Base-by-base conservation (phyloP, 2,113 vertebrate species). In the Mionectes macconnelli region DNA sequence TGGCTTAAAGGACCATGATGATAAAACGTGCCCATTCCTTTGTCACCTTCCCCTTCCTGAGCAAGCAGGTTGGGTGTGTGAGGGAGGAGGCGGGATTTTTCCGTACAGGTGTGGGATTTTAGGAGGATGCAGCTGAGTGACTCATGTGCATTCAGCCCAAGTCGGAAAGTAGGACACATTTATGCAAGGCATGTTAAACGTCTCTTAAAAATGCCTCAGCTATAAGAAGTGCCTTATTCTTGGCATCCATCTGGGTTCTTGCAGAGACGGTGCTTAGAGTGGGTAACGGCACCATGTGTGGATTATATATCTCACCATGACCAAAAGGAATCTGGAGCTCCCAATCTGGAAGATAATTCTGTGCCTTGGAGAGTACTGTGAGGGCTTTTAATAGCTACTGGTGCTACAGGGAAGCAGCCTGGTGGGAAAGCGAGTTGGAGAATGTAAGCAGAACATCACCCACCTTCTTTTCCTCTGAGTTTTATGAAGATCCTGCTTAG, bases 201-300 rank as follows among this genome's bases (percentile, higher is more conserved):
- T 77, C 79, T 84, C 79, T 93, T 86, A 84, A 92, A 96, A 95
- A 92, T 91, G 94, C 83, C 89, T 25, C 60, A 84, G 83, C 90
- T 95, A 89, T 92, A 95, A 96, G 90, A 33, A 92, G 83, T 60
- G 79, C 47, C 88, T 96, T 96, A 96, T 96, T 96, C 93, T 89
- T 90, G 94, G 92, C 88, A 75, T 78, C 92, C 96, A 93, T 96
- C 92, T 96, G 96, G 82, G 60, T 70, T 88, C 85, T 95, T 83
- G 85, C 85, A 93, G 89, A 93, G 92, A 87, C 5, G 3, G 47
- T 49, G 53, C 87, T 92, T 79, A 40, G 66, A 89, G 74, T 85
- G 90, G 91, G 93, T 88, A 94, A 88, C 20, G 44, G 80, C 68
- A 86, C 83, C 83, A 59, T 82, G 94, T 80, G 82, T 76, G 78